Evolutionary conservation across 2,797 vertebrate species (phyloP).

Genomic region (Cephalopachus bancanus): DNA sequence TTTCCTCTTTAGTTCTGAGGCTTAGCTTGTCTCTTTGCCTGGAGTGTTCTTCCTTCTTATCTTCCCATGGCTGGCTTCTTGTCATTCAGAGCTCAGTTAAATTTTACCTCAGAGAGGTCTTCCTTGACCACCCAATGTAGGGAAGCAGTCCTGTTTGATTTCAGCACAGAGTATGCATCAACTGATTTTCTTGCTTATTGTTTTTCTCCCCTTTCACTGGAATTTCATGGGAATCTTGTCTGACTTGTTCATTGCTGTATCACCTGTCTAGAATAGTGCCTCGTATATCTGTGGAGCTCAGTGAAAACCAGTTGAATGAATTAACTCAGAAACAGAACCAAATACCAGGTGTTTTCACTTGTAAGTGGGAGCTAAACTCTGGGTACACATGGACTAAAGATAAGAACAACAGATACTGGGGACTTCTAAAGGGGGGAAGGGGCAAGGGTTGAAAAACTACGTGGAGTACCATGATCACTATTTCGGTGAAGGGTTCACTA

Average conservation of each 20-base stretch:
- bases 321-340: too few relatives aligned
- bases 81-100: slow-evolving; percentile 59
- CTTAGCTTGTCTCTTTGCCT: neutral
- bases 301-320: neutral
- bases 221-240: neutral
- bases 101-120: slow-evolving; percentile 23
- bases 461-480: too few relatives aligned
- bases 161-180: neutral
- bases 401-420: too few relatives aligned
- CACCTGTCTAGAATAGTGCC: neutral
- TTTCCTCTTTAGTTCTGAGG: slow-evolving; percentile 37
- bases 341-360: too few relatives aligned
- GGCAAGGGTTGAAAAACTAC: too few relatives aligned
- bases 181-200: slow-evolving; percentile 9
- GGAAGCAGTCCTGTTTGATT: slow-evolving; percentile 11
- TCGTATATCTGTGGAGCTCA: neutral
- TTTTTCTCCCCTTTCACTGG: neutral
- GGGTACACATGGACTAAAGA: too few relatives aligned
- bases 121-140: neutral
- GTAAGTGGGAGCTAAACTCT: too few relatives aligned
- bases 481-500: too few relatives aligned
- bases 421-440: too few relatives aligned
- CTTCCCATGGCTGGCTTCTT: slow-evolving; percentile 3
- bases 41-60: neutral
- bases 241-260: slow-evolving; percentile 9